Evolutionary conservation across 2,113 vertebrate species (phyloP).

Genomic region (Callipepla californica): DNA sequence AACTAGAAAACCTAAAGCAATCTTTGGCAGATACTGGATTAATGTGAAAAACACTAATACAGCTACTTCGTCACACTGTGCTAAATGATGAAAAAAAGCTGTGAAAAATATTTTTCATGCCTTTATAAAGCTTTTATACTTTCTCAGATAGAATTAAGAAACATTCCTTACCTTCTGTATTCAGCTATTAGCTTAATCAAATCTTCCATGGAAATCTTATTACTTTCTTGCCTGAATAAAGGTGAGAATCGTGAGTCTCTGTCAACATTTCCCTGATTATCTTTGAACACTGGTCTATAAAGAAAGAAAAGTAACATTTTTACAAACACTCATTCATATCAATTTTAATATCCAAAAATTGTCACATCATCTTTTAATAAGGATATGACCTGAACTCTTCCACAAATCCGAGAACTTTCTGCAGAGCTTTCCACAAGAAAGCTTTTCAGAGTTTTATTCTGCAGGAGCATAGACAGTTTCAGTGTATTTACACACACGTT

Average conservation of each 20-base stretch:
- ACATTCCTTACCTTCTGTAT: conserved; percentile 86
- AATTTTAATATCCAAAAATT: not conserved
- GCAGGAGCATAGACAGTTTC: not conserved
- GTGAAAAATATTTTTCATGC: not conserved
- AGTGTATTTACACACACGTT: not conserved
- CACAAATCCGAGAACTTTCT: not conserved
- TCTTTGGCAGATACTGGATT: not conserved
- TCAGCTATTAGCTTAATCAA: conserved; percentile 92
- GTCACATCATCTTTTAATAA: not conserved
- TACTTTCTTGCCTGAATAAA: conserved; percentile 96
- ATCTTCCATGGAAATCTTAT: conserved; percentile 94
- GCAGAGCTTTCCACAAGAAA: not conserved
- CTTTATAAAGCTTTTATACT: not conserved
- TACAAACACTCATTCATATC: not conserved
- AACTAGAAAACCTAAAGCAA: not conserved
- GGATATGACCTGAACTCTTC: not conserved
- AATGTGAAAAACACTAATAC: conserved; percentile 19
- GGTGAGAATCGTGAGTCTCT: conserved; percentile 95
- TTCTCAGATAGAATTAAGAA: not conserved
- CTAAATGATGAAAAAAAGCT: not conserved
- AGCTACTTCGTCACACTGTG: not conserved
- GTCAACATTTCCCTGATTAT: conserved; percentile 94
- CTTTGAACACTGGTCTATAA: conserved; percentile 93
- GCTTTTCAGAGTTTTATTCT: not conserved
- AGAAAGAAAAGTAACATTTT: conserved; percentile 21